Evolutionary conservation across 1,140 invertebrate genomes (phyloP), one percentile per base, ranked within the genome.

Genomic region (Plutomurus gul): DNA sequence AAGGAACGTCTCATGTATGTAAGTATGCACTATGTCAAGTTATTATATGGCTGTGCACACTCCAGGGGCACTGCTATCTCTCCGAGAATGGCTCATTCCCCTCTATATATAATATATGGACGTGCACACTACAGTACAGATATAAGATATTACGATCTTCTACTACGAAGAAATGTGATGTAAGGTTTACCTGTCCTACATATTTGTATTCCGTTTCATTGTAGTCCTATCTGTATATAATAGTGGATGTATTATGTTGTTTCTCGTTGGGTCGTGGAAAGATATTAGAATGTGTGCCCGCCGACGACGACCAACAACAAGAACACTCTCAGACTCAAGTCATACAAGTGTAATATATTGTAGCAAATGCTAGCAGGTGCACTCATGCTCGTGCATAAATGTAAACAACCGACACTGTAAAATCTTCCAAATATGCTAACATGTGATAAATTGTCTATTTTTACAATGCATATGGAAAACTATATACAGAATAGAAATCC

Each of bases 371-470:
- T 60, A 33, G 22, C 51, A 60, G 51, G 51, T 60, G 51, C 27
- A 60, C 51, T 60, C 51, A 60, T 60, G 51, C 51, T 60, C 27
- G 27, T 30, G 51, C 51, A 60, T 60, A 60, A 60, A 60, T 60
- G 51, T 60, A 60, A 60, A 60, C 22, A 30, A 30, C 27, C 16
- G 51, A 22, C 51, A 60, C 51, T 25, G 18, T 60, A 60, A 60
- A 60, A 60, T 16, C 22, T n/a, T 30, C 51, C 51, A 60, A 60
- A 60, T 60, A 60, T 60, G 51, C 51, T 30, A 22, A 60, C 51
- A 18, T 60, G 27, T 30, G 51, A 60, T 60, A 60, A 60, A 60
- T 60, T 30, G 27, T 30, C 51, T 60, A 60, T 27, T 60, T 60
- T 60, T 33, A 60, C n/a, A 51, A n/a, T 51, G 47, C 18, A 7